These are phyloP conservation scores for Chamaetylas fuelleborni DNA, from an alignment of 2,113 vertebrate species.

Conservation along the genomic window DNA sequence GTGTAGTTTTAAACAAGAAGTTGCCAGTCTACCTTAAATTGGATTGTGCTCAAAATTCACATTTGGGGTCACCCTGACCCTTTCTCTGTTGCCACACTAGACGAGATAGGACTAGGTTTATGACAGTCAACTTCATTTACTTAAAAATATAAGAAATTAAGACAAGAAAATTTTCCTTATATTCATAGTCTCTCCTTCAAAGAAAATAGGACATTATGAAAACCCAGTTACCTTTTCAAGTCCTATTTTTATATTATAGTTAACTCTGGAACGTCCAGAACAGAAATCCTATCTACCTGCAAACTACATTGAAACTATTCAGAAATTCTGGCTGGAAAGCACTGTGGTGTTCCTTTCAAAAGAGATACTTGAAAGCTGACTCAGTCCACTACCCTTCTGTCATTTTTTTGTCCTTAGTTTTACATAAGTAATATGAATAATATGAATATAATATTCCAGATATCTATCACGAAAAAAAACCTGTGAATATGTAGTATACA, in stretches of 20 bases:
- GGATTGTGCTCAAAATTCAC: neutral
- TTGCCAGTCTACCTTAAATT: constrained; percentile 23
- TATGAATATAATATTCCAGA: neutral
- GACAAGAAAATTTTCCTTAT: neutral
- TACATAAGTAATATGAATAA: neutral
- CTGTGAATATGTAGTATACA: neutral
- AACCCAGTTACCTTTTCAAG: neutral
- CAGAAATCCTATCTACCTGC: neutral
- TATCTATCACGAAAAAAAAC: neutral
- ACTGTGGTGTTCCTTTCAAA: neutral
- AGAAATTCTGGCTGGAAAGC: neutral
- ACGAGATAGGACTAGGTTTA: neutral
- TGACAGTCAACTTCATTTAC: neutral
- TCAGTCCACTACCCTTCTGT: neutral
- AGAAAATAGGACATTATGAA: neutral
- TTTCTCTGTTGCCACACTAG: neutral
- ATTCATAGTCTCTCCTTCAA: neutral
- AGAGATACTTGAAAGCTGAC: neutral
- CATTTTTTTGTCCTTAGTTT: neutral
- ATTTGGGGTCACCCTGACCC: neutral
- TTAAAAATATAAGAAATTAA: neutral
- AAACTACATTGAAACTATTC: neutral
- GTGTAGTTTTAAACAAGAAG: constrained; percentile 13
- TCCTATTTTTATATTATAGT: neutral
- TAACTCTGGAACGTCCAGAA: neutral